These are phyloP conservation scores for Liolophura sinensis DNA, from an alignment of 1,140 invertebrate genomes.

Conservation along the genomic window DNA sequence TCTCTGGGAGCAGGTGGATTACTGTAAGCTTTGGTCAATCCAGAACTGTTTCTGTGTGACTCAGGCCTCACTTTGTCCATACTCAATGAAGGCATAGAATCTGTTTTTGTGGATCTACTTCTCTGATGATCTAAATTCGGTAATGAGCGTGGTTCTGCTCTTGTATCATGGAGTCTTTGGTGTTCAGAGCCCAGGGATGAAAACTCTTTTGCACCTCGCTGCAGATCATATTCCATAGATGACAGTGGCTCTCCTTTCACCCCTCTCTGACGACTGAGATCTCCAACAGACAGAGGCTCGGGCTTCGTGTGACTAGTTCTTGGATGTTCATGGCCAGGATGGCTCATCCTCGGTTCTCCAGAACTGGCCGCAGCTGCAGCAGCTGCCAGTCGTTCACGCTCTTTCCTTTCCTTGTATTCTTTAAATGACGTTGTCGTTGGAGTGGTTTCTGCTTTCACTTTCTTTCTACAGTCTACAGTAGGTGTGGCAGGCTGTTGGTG, in stretches of 20 bases:
- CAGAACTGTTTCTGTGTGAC: no score
- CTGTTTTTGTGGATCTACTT: no score
- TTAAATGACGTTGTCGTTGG: slow-evolving; percentile 42
- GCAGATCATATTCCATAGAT: slow-evolving; percentile 3
- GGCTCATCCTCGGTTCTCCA: slow-evolving; percentile 17
- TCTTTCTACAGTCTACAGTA: slow-evolving; percentile 6
- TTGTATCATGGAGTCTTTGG: no score
- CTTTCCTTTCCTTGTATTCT: slow-evolving; percentile 65
- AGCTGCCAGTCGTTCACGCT: slow-evolving; percentile 56
- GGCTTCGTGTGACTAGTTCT: slow-evolving; percentile 21
- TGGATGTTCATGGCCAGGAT: slow-evolving; percentile 17
- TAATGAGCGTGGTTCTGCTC: no score
- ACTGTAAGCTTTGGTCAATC: no score
- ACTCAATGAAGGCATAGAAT: no score
- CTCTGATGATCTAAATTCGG: no score
- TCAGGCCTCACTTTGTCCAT: no score
- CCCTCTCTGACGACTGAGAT: slow-evolving; percentile 7
- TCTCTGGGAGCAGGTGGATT: no score
- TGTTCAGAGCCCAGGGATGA: neutral
- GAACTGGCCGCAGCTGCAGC: slow-evolving; percentile 21
- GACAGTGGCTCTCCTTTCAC: neutral
- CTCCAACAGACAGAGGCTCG: slow-evolving; percentile 20
- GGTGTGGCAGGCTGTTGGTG: neutral
- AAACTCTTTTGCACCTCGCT: neutral
- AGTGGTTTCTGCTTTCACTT: slow-evolving; percentile 14